Base-by-base conservation (phyloP, 1,140 invertebrate species). In the Batillaria attramentaria region DNA sequence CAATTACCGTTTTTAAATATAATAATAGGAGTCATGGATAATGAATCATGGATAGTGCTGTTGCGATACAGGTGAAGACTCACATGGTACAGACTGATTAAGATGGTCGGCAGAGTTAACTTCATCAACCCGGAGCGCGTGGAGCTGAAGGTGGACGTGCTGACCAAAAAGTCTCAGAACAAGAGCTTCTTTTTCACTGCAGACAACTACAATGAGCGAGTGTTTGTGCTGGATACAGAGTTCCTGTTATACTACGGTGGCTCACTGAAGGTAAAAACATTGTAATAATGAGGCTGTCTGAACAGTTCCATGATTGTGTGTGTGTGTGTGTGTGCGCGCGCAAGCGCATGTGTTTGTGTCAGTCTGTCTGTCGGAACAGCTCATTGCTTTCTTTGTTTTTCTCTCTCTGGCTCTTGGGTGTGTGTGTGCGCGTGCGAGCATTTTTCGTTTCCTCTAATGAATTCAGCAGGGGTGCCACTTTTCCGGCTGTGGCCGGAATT, bases 151-250 rank as follows among this genome's bases (percentile, higher is more conserved):
- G 77, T 79, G 4, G 68, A 35, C 6, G 24, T 28, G 24, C 46
- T 79, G 77, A 57, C 69, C 18, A 79, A 79, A 57, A 79, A 65
- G 46, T 54, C 77, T 24, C 77, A 72, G 41, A 72, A 72, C 46
- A 79, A 79, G 33, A 79, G 77, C 28, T 70, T 46, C 37, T 77
- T 77, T 62, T 72, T 79, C 77, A 50, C 43, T 33, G 60, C 69
- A 8, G 35, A 79, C 50, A 62, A 54, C 18, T 79, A 79, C 69
- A 43, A 72, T 31, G 70, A 79, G 39, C 46, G 77, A 42, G 77
- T 79, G 24, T 79, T 79, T 69, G 68, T 65, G 39, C 69, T 79
- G 13, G 46, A 54, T 54, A 41, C 35, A 10, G 18, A 39, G 10
- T 35, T 4, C 6, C 70, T 79, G 8, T 5, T 28, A 5, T 79